Conservation (phyloP, 1,140 invertebrate species). For the Acromyrmex heyeri region DNA sequence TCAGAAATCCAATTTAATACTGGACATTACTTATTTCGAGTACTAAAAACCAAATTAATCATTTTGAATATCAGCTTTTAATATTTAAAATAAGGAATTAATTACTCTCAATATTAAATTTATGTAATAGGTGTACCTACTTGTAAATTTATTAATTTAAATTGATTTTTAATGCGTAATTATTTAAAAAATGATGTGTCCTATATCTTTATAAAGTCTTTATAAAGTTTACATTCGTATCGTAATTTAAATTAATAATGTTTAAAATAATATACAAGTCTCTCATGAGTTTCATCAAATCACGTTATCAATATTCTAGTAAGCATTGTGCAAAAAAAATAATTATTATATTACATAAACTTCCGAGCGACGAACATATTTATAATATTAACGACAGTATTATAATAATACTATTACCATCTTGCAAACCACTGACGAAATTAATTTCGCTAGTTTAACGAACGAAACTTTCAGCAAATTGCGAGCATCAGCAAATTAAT, state of each 20-base stretch:
- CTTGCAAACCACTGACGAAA: neutral
- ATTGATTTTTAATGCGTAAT: neutral
- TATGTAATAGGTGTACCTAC: too few relatives aligned
- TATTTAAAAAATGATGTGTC: neutral
- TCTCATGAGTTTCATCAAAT: neutral
- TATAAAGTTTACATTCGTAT: neutral
- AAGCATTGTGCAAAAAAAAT: neutral
- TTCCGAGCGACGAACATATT: neutral
- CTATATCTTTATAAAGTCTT: neutral
- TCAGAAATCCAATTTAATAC: too few relatives aligned
- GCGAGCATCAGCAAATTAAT: slow-evolving; percentile 9
- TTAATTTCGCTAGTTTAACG: neutral
- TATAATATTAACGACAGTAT: neutral
- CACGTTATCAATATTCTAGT: neutral
- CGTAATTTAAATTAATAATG: neutral
- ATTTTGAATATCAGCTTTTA: too few relatives aligned
- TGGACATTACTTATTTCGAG: too few relatives aligned
- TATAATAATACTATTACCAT: slow-evolving; percentile 5
- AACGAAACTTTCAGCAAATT: slow-evolving; percentile 18
- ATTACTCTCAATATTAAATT: too few relatives aligned
- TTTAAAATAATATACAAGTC: neutral
- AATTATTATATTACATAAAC: neutral
- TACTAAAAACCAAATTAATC: too few relatives aligned
- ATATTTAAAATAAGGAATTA: too few relatives aligned
- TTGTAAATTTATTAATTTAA: too few relatives aligned